phyloP scores from a whole-genome alignment of 2,888 invertebrate species.

The Rhagonycha fulva region DNA sequence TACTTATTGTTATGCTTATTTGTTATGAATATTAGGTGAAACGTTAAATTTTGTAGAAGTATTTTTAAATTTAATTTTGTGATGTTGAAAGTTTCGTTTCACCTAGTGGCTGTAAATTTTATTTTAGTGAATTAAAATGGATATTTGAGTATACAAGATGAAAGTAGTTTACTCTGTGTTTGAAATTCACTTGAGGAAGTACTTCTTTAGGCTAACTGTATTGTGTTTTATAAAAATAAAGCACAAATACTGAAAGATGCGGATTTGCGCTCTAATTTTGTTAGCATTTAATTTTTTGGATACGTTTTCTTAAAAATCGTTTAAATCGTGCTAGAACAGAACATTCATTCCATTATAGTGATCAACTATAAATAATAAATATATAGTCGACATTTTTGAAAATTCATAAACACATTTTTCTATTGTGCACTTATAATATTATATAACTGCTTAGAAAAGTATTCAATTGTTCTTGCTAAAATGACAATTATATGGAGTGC shows the following conservation, averaged over 20 bases:
- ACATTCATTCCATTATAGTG: neutral
- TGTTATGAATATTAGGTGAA: neutral
- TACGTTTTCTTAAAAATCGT: neutral
- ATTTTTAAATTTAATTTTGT: neutral
- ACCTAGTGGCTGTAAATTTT: neutral
- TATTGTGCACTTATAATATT: neutral
- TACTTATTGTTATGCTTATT: neutral
- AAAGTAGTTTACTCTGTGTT: neutral
- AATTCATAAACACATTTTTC: neutral
- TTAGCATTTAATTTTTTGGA: neutral
- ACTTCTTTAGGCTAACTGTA: neutral
- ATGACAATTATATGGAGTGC: neutral
- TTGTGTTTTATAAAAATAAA: neutral
- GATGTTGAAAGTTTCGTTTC: neutral
- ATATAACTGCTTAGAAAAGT: neutral
- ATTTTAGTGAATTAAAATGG: neutral
- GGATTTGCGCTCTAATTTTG: neutral
- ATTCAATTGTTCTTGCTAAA: neutral
- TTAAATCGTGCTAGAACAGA: neutral
- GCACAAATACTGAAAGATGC: neutral
- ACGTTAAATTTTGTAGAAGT: neutral
- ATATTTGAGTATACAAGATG: neutral
- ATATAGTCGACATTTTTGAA: neutral
- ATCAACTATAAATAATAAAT: neutral
- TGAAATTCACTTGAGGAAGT: neutral